Conservation (phyloP, 2,888 invertebrate genomes). For the Troilus luridus region DNA sequence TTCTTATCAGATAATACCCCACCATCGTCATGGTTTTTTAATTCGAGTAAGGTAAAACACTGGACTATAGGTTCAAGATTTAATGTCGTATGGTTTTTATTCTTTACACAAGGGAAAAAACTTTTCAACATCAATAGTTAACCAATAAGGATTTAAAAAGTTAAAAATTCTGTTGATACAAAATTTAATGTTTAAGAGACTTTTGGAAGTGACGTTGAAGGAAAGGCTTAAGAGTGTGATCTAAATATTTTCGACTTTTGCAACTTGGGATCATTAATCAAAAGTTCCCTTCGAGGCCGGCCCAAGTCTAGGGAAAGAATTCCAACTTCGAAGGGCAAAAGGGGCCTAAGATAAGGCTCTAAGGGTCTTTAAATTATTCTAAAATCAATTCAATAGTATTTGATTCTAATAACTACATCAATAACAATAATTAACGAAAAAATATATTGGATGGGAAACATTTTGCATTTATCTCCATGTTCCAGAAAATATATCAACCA, state of each 20-base stretch:
- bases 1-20: too few species aligned
- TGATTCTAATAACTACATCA: neutral
- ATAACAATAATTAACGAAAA: too few species aligned
- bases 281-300: neutral
- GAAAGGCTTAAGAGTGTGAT: constrained; percentile 29
- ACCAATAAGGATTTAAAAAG: neutral
- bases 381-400: neutral
- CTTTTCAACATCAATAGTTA: neutral
- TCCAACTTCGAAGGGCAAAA: neutral
- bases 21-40: too few species aligned
- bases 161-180: constrained; percentile 8
- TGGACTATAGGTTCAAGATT: too few species aligned
- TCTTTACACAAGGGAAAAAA: neutral
- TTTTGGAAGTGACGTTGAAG: constrained; percentile 15
- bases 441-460: too few species aligned
- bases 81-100: too few species aligned
- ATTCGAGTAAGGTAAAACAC: too few species aligned
- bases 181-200: neutral
- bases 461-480: too few species aligned
- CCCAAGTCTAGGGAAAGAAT: constrained; percentile 5
- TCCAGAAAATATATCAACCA: too few species aligned
- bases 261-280: constrained; percentile 36
- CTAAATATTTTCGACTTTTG: constrained; percentile 41
- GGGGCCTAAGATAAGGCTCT: neutral
- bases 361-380: neutral